Evolutionary conservation across 2,113 vertebrate species (phyloP).

Genomic region (Sardina pilchardus): DNA sequence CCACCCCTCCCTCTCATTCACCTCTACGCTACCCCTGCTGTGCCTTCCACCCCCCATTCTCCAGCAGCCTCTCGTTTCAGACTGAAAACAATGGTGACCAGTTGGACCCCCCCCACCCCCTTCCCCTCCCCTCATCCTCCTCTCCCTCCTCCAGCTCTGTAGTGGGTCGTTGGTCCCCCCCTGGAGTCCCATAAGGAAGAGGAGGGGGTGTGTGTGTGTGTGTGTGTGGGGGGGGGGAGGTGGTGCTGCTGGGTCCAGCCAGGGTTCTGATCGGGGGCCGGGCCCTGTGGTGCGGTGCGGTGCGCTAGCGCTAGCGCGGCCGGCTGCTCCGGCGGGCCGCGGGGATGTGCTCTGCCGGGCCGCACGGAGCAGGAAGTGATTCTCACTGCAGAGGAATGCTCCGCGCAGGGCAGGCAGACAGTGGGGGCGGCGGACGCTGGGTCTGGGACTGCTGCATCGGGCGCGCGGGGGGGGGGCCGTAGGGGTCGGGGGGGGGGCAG

Average conservation of each 20-base stretch:
- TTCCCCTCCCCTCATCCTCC: slow-evolving; percentile 28
- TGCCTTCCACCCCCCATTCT: slow-evolving; percentile 59
- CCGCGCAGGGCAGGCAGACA: slow-evolving; percentile 38
- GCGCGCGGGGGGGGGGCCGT: neutral
- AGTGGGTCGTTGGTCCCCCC: slow-evolving; percentile 48
- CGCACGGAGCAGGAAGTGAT: slow-evolving; percentile 65
- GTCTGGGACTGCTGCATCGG: slow-evolving; percentile 32
- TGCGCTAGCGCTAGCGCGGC: slow-evolving; percentile 30
- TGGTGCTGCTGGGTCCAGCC: no score
- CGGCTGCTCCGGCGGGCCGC: slow-evolving; percentile 44
- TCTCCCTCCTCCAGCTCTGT: slow-evolving; percentile 51
- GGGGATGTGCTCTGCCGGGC: slow-evolving; percentile 53
- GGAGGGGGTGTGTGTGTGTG: no score
- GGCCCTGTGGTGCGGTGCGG: neutral
- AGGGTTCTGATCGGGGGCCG: slow-evolving; percentile 44
- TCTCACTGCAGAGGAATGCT: slow-evolving; percentile 56
- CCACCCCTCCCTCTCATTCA: slow-evolving; percentile 28
- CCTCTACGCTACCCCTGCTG: slow-evolving; percentile 48
- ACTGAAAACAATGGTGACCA: slow-evolving; percentile 70
- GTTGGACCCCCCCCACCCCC: neutral
- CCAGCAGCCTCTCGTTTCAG: slow-evolving; percentile 68
- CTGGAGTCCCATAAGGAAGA: slow-evolving; percentile 62
- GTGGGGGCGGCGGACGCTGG: slow-evolving; percentile 25
- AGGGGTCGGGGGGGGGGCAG: neutral
- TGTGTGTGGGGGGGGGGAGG: slow-evolving; percentile 40